Conservation (phyloP, 1,140 invertebrate species). For the Macrocentrus cingulum region DNA sequence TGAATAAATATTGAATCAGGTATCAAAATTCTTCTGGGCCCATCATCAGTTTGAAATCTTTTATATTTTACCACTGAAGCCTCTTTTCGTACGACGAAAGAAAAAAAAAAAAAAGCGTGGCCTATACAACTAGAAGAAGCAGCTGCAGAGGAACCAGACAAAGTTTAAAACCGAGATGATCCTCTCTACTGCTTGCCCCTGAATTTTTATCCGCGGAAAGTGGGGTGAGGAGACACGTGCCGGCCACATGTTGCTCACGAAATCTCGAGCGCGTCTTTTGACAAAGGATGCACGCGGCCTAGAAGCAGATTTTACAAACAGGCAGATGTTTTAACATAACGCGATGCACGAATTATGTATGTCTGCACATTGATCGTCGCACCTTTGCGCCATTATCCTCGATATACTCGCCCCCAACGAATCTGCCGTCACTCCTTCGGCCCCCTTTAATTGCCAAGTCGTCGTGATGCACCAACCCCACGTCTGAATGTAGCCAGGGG, state of each 20-base stretch:
- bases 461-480: background rate
- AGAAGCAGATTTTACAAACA: constrained; percentile 23
- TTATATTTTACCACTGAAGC: too few species aligned
- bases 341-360: too few species aligned
- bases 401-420: background rate
- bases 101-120: constrained; percentile 9
- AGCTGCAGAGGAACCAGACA: constrained; percentile 2
- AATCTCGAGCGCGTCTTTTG: constrained; percentile 31
- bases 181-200: too few species aligned
- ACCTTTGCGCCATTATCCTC: background rate
- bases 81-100: too few species aligned
- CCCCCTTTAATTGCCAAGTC: background rate
- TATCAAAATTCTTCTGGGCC: constrained; percentile 4
- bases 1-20: constrained; percentile 4
- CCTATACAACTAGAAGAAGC: background rate
- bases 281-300: constrained; percentile 10
- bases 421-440: constrained; percentile 5
- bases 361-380: too few species aligned
- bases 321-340: constrained; percentile 6
- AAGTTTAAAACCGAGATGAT: constrained; percentile 14
- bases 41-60: background rate
- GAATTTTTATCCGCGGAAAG: constrained; percentile 37
- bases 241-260: constrained; percentile 56
- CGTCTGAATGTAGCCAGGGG: background rate
- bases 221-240: constrained; percentile 53